Evolutionary conservation across 2,797 vertebrate genomes (phyloP).

Genomic region (Artibeus jamaicensis): DNA sequence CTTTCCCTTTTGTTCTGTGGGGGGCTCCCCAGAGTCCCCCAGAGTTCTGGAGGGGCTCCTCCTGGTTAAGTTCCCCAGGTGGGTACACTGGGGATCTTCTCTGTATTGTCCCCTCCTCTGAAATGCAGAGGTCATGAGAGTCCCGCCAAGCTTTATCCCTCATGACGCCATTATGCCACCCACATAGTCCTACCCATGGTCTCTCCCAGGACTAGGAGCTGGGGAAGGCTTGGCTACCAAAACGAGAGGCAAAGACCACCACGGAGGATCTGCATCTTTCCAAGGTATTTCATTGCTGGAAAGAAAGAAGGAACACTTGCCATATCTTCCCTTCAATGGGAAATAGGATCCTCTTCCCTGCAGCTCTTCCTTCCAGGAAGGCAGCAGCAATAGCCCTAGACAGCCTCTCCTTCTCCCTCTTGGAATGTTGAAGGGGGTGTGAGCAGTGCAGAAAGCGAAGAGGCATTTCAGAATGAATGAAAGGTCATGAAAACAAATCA

Average conservation of each 20-base stretch:
- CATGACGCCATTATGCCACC: fast-evolving
- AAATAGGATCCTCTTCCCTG: not conserved
- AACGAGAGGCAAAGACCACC: not conserved
- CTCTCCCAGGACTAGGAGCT: not conserved
- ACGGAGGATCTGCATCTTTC: not conserved
- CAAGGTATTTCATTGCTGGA: not conserved
- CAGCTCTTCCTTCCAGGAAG: not conserved
- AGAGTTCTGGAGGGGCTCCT: not conserved
- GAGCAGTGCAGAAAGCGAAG: not conserved
- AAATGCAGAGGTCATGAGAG: not conserved
- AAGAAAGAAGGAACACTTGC: not conserved
- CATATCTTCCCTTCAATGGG: not conserved
- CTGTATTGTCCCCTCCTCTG: not conserved
- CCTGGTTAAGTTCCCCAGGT: not conserved
- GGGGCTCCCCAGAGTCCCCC: too few species aligned
- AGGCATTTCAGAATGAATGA: not conserved
- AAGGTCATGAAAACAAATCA: not conserved
- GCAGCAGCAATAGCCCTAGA: not conserved
- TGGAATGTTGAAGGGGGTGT: not conserved
- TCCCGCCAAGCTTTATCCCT: not conserved
- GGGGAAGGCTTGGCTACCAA: not conserved
- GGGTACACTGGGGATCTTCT: not conserved
- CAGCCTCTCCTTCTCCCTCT: not conserved
- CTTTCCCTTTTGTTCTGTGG: too few species aligned
- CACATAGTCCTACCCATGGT: fast-evolving